Conservation (phyloP, 2,797 vertebrate genomes). For the Coracias cyanogaster region DNA sequence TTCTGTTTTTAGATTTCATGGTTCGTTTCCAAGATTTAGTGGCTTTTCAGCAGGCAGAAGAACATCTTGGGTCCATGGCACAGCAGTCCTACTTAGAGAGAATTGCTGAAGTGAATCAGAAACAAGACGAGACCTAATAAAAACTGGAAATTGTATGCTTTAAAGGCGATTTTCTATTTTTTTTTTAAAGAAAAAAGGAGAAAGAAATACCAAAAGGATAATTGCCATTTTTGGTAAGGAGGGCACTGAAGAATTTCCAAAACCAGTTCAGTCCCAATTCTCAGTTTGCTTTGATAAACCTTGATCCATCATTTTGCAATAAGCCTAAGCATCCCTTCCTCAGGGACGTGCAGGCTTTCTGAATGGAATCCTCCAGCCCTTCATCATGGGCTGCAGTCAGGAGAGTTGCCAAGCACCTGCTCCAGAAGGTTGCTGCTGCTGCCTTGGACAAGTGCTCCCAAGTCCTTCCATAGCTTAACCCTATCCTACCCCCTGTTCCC, state of each 20-base stretch:
- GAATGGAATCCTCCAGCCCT: not conserved
- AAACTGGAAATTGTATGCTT: conserved; percentile 26
- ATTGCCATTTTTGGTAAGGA: conserved; percentile 32
- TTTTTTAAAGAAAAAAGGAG: too few relatives aligned
- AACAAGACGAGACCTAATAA: conserved; percentile 13
- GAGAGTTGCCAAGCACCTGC: not conserved
- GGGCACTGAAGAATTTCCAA: not conserved
- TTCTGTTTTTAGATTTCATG: not conserved
- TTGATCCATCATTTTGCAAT: not conserved
- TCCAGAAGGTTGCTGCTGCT: not conserved
- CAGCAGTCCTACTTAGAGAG: conserved; percentile 32
- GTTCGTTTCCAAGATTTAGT: conserved; percentile 33
- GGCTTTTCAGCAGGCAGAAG: conserved; percentile 29
- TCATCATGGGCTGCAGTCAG: not conserved
- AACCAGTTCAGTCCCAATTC: not conserved
- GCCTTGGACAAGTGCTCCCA: not conserved
- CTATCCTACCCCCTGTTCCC: not conserved
- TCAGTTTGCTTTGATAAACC: conserved; percentile 7
- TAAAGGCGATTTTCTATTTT: not conserved
- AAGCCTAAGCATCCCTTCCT: not conserved
- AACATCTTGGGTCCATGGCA: not conserved
- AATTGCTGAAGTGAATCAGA: conserved; percentile 56
- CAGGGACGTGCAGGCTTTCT: not conserved
- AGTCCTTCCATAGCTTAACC: not conserved
- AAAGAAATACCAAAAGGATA: not conserved